Conservation (phyloP, 2,113 vertebrate genomes). For the Copsychus sechellarum region DNA sequence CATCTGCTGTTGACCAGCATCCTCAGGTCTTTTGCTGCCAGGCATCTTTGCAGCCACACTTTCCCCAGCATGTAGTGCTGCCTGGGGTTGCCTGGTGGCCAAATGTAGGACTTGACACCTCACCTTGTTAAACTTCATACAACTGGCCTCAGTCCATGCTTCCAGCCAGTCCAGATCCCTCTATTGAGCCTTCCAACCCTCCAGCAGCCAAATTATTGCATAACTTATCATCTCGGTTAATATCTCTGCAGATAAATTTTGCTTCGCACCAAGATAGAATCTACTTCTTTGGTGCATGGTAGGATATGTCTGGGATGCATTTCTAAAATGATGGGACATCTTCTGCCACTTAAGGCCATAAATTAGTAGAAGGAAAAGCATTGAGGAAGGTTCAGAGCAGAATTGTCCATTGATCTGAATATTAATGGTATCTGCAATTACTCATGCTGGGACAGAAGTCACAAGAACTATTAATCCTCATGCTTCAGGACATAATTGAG, state of each 20-base stretch:
- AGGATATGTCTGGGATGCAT: neutral
- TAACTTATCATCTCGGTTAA: neutral
- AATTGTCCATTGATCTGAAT: neutral
- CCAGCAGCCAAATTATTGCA: neutral
- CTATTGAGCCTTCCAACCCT: neutral
- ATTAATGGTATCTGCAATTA: conserved; percentile 7
- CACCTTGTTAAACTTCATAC: neutral
- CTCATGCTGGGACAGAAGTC: conserved; percentile 27
- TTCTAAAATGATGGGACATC: neutral
- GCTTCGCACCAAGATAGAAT: neutral
- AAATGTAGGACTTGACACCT: neutral
- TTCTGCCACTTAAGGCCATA: neutral
- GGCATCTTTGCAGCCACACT: neutral
- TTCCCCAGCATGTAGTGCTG: neutral
- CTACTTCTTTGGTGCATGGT: neutral
- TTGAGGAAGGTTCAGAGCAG: neutral
- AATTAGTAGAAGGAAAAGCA: neutral
- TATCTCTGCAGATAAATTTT: neutral
- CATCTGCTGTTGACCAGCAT: neutral
- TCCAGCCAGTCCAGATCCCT: neutral
- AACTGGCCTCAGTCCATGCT: neutral
- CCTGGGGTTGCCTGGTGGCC: neutral
- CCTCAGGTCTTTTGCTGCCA: neutral
- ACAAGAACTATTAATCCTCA: conserved; percentile 24
- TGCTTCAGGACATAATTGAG: conserved; percentile 34